These are phyloP conservation scores for Theocolax elegans DNA, from an alignment of 1,140 invertebrate species.

Conservation along the genomic window DNA sequence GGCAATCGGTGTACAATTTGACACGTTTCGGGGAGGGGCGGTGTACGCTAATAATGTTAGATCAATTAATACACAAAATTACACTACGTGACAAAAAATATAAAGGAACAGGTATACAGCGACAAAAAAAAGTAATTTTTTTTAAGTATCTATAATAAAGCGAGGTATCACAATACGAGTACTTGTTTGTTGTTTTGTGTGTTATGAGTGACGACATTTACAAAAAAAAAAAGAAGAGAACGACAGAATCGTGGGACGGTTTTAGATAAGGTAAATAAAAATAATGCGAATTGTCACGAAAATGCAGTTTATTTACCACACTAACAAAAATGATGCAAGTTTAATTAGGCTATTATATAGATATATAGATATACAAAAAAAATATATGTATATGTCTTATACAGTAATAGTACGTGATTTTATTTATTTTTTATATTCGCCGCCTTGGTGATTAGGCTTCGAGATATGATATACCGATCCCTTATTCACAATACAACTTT, in stretches of 20 bases:
- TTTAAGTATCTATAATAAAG: not conserved
- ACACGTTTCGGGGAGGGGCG: too few relatives aligned
- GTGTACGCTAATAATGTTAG: too few relatives aligned
- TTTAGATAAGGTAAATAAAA: conserved; percentile 62
- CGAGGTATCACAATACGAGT: not conserved
- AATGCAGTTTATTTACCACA: conserved; percentile 68
- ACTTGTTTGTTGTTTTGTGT: conserved; percentile 10
- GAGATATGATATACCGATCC: not conserved
- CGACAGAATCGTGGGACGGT: conserved; percentile 44
- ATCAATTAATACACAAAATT: conserved; percentile 13
- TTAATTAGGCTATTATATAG: too few relatives aligned
- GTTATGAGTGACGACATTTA: not conserved
- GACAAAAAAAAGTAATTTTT: not conserved
- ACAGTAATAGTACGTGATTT: conserved; percentile 27
- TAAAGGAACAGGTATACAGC: not conserved
- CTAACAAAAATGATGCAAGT: conserved; percentile 62
- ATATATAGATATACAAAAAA: too few relatives aligned
- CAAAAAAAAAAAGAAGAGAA: conserved; percentile 41
- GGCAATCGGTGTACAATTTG: conserved; percentile 24
- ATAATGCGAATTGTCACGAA: conserved; percentile 65
- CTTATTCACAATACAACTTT: conserved; percentile 17
- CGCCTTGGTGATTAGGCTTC: conserved; percentile 31
- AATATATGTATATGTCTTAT: too few relatives aligned
- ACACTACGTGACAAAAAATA: not conserved
- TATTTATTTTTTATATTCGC: conserved; percentile 22